Evolutionary conservation across 1,140 invertebrate species (phyloP), one percentile per base, ranked within the genome.

Genomic region (Ditylenchus dipsaci): DNA sequence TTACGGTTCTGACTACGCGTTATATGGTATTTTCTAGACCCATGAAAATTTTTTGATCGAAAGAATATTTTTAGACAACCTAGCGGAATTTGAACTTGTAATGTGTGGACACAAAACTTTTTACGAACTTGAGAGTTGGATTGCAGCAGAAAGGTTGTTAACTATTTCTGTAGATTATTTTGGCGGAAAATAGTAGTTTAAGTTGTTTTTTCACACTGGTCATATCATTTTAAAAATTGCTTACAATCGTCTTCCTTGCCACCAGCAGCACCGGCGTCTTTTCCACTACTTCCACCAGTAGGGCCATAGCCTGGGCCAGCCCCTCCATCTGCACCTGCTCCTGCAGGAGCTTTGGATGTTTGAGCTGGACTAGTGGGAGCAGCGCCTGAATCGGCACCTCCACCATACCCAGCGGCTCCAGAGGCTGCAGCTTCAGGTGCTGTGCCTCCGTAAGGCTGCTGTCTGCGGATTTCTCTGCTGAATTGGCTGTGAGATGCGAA

Each of bases 401-500:
- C 57, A 13, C 42, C 43, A 17, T 38, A 23, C 0, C 47, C 30
- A 69, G 63, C 67, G 26, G 67, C 63, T 27, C 8, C 43, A 0
- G 49, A 53, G 23, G 45, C 63, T 8, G 26, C 33, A 13, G 73
- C 15, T 19, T 23, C 64, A 56, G 73, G 27, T 15, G 30, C 72
- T 21, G 67, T 57, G 0, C 23, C 64, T 13, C 65, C 43, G 33
- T 65, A 66, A 17, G 75, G 60, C 33, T 75, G 72, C 63, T 78
- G 77, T 19, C 77, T 73, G 23, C 77, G 76, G 60, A 78, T 68
- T 62, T 74, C 78, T 1, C 73, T 62, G 17, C 60, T 72, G 71
- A 30, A 19, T 43, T 43, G 26, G 27, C 26, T 30, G 45, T 30
- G 19, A 42, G 43, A 59, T 21, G 70, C 62, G 29, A 56, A 29